Base-by-base conservation (phyloP, 2,113 vertebrate genomes). In the Hyperopisus bebe region DNA sequence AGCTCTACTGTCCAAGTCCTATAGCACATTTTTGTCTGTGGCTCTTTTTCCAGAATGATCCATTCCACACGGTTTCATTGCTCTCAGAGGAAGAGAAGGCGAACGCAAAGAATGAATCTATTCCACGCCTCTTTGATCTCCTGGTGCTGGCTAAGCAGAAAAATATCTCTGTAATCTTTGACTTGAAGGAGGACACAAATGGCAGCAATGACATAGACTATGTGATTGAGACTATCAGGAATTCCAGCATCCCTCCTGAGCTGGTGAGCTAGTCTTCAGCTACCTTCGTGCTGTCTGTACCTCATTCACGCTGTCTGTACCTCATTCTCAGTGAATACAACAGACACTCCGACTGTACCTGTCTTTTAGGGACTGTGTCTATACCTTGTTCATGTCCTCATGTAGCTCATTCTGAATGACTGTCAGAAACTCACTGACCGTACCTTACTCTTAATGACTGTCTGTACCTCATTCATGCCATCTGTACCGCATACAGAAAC, bases 131-230 rank as follows among this genome's bases (percentile, higher is more conserved):
- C 74, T 31, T 0, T 27, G 39, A 98, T 1, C 92, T 95, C 0
- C 92, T 99, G 9, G 0, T 91, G 0, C 94, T 94, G 90, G 96
- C 96, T 1, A 95, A 94, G 90, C 5, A 92, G 35, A 93, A 93
- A 91, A 97, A 96, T 83, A 93, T 97, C 83, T 96, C 96, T 4
- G 88, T 99, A 90, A 95, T 99, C 47, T 99, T 99, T 46, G 98
- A 99, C 92, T 91, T 99, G 0, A 96, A 96, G 70, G 94, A 94
- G 85, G 93, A 95, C 10, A 92, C 93, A 27, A 93, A 95, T 50
- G 74, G 93, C 74, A 88, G 93, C 44, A 93, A 90, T 21, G 96
- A 97, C 1, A 95, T 96, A 77, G 92, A 94, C 8, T 88, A 93
- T 90, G 96, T 93, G 2, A 91, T 97, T 48, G 3, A 62, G 0